Conservation (phyloP, 2,113 vertebrate genomes). For the Camarhynchus parvulus region DNA sequence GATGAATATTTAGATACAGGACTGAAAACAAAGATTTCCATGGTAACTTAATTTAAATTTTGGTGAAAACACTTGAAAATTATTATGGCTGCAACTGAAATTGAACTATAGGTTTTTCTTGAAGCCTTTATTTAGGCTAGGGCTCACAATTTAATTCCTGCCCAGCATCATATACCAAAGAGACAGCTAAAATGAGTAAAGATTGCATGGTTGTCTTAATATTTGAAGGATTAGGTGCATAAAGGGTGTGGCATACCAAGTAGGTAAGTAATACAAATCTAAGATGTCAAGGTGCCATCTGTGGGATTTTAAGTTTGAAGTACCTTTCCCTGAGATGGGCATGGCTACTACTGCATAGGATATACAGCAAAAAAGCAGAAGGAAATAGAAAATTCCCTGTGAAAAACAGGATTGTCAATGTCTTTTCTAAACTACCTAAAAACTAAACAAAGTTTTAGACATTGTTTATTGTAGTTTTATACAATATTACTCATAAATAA, state of each 20-base stretch:
- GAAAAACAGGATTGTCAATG: not conserved
- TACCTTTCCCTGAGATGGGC: not conserved
- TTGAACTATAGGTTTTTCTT: not conserved
- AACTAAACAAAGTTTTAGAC: not conserved
- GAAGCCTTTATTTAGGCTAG: not conserved
- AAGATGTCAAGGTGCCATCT: not conserved
- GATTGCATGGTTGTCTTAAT: not conserved
- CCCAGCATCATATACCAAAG: not conserved
- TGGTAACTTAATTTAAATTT: not conserved
- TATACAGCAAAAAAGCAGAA: not conserved
- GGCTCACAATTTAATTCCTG: not conserved
- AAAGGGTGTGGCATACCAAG: not conserved
- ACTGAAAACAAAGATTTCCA: not conserved
- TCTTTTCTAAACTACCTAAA: not conserved
- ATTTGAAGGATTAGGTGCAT: not conserved
- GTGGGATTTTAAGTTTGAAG: not conserved
- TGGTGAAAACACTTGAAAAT: not conserved
- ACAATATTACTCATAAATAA: not conserved
- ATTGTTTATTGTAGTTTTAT: not conserved
- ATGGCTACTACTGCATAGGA: not conserved
- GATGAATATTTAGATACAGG: not conserved
- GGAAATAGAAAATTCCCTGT: not conserved
- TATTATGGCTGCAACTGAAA: not conserved
- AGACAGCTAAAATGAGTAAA: not conserved
- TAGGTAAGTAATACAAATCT: not conserved